Evolutionary conservation across 2,113 vertebrate species (phyloP).

Genomic region (Bagarius yarrelli): DNA sequence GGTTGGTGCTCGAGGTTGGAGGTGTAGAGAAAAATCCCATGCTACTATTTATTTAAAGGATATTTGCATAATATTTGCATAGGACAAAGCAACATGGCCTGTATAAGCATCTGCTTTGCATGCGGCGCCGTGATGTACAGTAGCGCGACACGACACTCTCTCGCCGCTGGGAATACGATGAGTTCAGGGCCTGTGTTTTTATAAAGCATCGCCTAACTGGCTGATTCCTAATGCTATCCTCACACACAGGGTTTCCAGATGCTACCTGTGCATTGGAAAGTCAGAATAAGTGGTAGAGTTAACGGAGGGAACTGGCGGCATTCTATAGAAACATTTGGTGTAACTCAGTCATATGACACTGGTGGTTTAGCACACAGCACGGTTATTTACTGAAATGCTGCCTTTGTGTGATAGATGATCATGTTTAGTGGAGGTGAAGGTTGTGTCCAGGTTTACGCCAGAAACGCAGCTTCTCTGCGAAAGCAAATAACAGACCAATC

Average conservation of each 20-base stretch:
- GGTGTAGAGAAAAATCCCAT: neutral
- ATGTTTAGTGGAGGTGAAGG: too few species aligned
- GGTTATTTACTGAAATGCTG: neutral
- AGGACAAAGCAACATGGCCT: neutral
- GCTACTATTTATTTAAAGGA: neutral
- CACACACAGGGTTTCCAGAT: constrained; percentile 3
- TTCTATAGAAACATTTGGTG: neutral
- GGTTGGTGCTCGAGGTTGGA: neutral
- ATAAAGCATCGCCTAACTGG: neutral
- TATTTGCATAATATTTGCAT: neutral
- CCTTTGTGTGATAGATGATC: neutral
- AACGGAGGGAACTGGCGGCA: neutral
- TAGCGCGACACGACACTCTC: neutral
- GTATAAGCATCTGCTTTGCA: neutral
- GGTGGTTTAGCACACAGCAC: neutral
- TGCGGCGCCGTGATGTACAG: neutral
- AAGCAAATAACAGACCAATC: too few species aligned
- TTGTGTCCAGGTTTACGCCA: neutral
- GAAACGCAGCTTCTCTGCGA: neutral
- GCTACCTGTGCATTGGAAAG: neutral
- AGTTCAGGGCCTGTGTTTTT: neutral
- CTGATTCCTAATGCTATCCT: neutral
- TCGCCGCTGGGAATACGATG: neutral
- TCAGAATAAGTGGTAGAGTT: neutral
- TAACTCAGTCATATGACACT: neutral